A percentile compares a stretch with the other conserved stretches of the same genome.
phyloP scores from a whole-genome alignment of 1,140 invertebrate genomes.

The Apis laboriosa region DNA sequence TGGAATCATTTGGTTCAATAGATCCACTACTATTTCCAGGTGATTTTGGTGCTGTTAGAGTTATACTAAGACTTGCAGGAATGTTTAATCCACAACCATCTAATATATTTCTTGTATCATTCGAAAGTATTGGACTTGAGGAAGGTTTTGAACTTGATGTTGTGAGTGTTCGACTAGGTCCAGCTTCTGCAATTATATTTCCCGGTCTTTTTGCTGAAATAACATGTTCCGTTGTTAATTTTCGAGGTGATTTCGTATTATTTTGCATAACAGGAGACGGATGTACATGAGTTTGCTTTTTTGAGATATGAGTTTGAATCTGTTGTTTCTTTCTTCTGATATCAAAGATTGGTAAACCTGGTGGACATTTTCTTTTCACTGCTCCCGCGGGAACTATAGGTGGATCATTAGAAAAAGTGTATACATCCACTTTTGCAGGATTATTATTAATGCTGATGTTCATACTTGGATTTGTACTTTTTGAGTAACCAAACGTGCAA shows the following conservation, averaged over 20 bases:
- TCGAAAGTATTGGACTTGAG: constrained; percentile 45
- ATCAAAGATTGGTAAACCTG: constrained; percentile 73
- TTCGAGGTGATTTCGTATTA: constrained; percentile 24
- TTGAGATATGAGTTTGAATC: constrained; percentile 14
- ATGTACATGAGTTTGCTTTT: constrained; percentile 5
- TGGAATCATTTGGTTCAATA: constrained; percentile 37
- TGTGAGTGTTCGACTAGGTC: constrained; percentile 32
- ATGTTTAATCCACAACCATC: constrained; percentile 77
- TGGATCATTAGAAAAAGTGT: constrained; percentile 70
- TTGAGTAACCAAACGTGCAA: constrained; percentile 17
- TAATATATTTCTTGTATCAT: constrained; percentile 70
- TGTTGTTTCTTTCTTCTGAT: constrained; percentile 58
- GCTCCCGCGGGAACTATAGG: constrained; percentile 66
- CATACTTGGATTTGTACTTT: constrained; percentile 13
- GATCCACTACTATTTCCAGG: constrained; percentile 34
- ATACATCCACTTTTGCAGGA: constrained; percentile 68
- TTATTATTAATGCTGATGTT: constrained; percentile 23
- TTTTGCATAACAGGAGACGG: background rate
- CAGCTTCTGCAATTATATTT: constrained; percentile 17
- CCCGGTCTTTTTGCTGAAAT: constrained; percentile 25
- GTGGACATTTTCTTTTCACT: constrained; percentile 75
- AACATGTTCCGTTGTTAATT: constrained; percentile 44
- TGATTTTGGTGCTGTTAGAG: constrained; percentile 72
- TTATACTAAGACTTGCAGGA: constrained; percentile 76
- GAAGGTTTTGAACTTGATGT: constrained; percentile 22